These are phyloP conservation scores for Diacarnus erythraeanus DNA, from an alignment of 37 sponge, comb jelly and placozoan species.

Conservation along the genomic window DNA sequence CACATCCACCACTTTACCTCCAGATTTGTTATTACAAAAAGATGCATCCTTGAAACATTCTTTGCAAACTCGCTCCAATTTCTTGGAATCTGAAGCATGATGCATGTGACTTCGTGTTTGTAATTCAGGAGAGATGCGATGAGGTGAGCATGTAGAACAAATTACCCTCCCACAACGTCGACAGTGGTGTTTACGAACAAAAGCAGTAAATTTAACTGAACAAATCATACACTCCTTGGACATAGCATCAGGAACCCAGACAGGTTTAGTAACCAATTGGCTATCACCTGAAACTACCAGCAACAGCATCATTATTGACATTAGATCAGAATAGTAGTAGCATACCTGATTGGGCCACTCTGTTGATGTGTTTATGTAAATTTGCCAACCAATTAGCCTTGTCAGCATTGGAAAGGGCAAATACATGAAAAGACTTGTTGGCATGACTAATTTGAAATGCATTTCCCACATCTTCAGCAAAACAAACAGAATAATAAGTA, in stretches of 20 bases:
- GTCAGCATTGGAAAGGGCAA: conserved; percentile 68
- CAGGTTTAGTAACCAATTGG: conserved; percentile 39
- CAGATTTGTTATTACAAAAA: background rate
- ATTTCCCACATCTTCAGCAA: conserved; percentile 47
- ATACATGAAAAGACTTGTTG: conserved; percentile 86
- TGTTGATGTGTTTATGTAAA: conserved; percentile 59
- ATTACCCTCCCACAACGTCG: conserved; percentile 81
- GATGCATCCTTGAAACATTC: conserved; percentile 53
- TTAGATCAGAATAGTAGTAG: background rate
- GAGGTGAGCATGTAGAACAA: conserved; percentile 76
- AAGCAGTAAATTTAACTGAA: conserved; percentile 61
- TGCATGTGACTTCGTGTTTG: background rate
- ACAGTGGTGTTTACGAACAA: conserved; percentile 87
- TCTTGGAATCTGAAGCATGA: background rate
- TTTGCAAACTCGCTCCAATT: conserved; percentile 69
- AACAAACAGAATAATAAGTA: background rate
- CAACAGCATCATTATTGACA: background rate
- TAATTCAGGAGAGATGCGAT: conserved; percentile 21
- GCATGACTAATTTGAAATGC: conserved; percentile 86
- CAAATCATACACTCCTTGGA: conserved; percentile 76
- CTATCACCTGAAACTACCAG: conserved; percentile 1
- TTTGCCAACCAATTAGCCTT: conserved; percentile 81
- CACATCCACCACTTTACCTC: background rate
- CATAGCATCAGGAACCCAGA: conserved; percentile 81
- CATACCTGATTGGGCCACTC: conserved; percentile 28